Evolutionary conservation across 2,797 vertebrate genomes (phyloP).

Genomic region (Gymnopithys bicolor): DNA sequence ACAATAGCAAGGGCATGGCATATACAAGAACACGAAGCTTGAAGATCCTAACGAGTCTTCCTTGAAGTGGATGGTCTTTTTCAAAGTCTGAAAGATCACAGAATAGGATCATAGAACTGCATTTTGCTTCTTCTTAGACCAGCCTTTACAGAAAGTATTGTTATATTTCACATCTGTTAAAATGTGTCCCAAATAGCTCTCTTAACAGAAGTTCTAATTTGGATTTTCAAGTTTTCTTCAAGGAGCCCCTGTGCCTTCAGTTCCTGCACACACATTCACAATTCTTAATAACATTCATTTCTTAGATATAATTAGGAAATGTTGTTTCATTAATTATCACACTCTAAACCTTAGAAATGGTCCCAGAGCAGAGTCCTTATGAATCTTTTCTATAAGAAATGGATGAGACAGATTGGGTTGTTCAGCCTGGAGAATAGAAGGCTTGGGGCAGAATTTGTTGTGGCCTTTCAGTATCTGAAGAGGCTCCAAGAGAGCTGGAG

Average conservation of each 20-base stretch:
- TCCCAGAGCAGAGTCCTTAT: not conserved
- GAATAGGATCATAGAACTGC: not conserved
- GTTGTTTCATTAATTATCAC: not conserved
- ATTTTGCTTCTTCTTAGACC: not conserved
- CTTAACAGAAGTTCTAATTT: not conserved
- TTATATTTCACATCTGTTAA: not conserved
- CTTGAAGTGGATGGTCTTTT: not conserved
- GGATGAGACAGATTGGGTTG: not conserved
- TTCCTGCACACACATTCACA: not conserved
- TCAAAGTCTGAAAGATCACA: not conserved
- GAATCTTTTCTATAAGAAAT: not conserved
- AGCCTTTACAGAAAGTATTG: not conserved
- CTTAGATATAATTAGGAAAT: not conserved
- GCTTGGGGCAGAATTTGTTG: not conserved
- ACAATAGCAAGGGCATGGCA: not conserved
- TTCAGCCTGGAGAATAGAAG: not conserved
- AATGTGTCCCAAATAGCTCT: not conserved
- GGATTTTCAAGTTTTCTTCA: not conserved
- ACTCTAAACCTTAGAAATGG: not conserved
- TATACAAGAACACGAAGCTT: not conserved
- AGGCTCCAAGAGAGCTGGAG: not conserved
- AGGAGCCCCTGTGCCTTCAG: not conserved
- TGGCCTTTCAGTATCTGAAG: not conserved
- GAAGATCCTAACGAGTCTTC: not conserved
- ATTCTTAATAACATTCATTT: not conserved